Base-by-base conservation (phyloP, 2,113 vertebrate genomes). In the Neogale vison region DNA sequence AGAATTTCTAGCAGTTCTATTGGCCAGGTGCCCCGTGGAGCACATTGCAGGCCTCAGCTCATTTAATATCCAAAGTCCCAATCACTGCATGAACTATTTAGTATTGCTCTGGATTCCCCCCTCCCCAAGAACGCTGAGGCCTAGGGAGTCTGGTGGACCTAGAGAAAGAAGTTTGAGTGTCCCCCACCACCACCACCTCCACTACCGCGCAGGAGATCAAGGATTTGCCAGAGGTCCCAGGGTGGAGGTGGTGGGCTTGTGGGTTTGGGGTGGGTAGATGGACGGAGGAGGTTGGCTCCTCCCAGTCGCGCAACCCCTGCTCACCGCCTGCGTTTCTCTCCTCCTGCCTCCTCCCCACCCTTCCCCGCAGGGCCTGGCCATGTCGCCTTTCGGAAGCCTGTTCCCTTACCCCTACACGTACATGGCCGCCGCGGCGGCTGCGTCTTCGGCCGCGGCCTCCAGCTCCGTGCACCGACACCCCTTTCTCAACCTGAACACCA, bases 391-490 rank as follows among this genome's bases (percentile, higher is more conserved):
- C 61, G 99, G 99, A 59, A 99, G 99, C 92, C 98, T 99, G 72
- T 99, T 99, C 94, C 99, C 99, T 0, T 99, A 99, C 11, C 99
- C 99, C 0, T 99, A 99, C 98, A 99, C 99, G 2, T 99, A 99
- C 98, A 99, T 99, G 99, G 99, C 99, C 0, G 99, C 99, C 0
- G 99, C 99, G 0, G 99, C 99, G 0, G 99, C 99, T 0, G 99
- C 99, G 50, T 99, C 99, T 1, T 99, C 99, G 0, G 99, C 99
- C 0, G 98, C 98, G 0, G 98, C 99, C 6, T 99, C 99, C 88
- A 98, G 98, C 2, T 98, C 99, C 0, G 99, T 99, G 94, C 99
- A 99, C 2, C 99, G 99, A 63, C 99, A 99, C 98, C 99, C 99
- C 10, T 99, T 99, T 97, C 99, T 99, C 2, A 99, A 99, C 98